These are phyloP conservation scores for Achroia grisella DNA, from an alignment of 1,140 invertebrate species.

Conservation along the genomic window DNA sequence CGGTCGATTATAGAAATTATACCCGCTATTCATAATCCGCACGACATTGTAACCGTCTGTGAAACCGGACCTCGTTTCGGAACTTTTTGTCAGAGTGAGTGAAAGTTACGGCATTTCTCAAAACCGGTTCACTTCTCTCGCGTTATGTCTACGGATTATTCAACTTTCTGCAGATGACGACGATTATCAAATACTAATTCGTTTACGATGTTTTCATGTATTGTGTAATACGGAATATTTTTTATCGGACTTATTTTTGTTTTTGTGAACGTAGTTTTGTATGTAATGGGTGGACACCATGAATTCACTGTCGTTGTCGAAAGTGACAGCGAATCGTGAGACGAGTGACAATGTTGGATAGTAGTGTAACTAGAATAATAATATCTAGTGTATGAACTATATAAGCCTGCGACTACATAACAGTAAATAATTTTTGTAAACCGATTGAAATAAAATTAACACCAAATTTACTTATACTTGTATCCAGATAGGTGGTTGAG, in stretches of 20 bases:
- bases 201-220: conserved; percentile 15
- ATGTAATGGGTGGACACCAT: not conserved
- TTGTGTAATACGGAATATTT: conserved; percentile 13
- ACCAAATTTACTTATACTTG: no score
- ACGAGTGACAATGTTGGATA: conserved; percentile 21
- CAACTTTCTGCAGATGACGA: conserved; percentile 48
- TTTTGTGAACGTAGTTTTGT: not conserved
- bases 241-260: not conserved
- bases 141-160: conserved; percentile 43
- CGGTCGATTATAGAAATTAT: no score
- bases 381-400: not conserved
- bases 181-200: conserved; percentile 37
- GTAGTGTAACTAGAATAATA: no score
- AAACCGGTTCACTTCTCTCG: conserved; percentile 34
- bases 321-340: conserved; percentile 57
- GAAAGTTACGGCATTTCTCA: conserved; percentile 50
- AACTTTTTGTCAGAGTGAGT: conserved; percentile 35
- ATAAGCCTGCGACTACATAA: no score
- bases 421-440: no score
- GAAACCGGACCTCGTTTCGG: conserved; percentile 40
- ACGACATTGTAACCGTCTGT: conserved; percentile 16
- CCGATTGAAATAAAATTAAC: no score
- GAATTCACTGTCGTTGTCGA: conserved; percentile 44
- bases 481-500: no score
- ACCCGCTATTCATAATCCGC: conserved; percentile 16